phyloP scores from a whole-genome alignment of 2,113 vertebrate species.

The Neopipo cinnamomea region DNA sequence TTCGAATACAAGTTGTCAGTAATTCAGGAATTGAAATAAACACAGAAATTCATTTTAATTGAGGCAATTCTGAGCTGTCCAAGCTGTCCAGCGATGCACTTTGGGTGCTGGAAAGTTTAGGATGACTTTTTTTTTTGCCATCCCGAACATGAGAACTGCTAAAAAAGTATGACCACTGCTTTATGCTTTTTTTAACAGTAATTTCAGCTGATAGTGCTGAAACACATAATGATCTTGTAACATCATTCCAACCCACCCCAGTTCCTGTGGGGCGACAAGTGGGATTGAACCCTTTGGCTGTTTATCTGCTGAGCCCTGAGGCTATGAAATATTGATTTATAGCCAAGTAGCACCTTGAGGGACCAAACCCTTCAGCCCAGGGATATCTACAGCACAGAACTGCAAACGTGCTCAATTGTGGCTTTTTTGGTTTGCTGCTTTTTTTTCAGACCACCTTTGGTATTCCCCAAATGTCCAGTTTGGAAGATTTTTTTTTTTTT shows the following conservation, averaged over 20 bases:
- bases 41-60: not conserved
- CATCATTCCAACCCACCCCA: not conserved
- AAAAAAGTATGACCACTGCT: not conserved
- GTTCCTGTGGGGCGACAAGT: not conserved
- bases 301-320: not conserved
- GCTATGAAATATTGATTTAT: not conserved
- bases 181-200: not conserved
- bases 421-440: not conserved
- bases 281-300: not conserved
- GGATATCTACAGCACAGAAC: not conserved
- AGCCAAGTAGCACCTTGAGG: not conserved
- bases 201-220: not conserved
- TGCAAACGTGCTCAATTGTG: not conserved
- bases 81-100: not conserved
- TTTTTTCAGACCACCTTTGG: not conserved
- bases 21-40: not conserved
- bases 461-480: not conserved
- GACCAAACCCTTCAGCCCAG: not conserved
- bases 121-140: not conserved
- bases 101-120: not conserved
- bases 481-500: not conserved
- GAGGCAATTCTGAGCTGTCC: not conserved
- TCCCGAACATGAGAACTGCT: not conserved
- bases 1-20: not conserved
- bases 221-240: not conserved